Percentiles rank a stretch among this genome's conserved stretches.
These are phyloP conservation scores for Prinia subflava DNA, from an alignment of 2,113 vertebrate species.

Conservation along the genomic window DNA sequence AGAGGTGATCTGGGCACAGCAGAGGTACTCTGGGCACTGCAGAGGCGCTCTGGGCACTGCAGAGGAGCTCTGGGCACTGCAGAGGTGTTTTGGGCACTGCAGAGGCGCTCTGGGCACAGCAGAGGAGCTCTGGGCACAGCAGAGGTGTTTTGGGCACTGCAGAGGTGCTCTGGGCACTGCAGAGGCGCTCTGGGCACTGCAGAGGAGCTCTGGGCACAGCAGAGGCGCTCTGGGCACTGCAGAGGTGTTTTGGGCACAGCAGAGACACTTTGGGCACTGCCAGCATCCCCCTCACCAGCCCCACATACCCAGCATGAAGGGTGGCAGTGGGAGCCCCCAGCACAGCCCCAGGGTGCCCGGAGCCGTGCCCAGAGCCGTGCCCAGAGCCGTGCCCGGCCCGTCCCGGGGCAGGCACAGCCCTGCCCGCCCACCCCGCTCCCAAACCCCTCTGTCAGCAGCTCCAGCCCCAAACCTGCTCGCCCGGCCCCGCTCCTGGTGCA, in stretches of 20 bases:
- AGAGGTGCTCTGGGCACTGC: too few species aligned
- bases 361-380: not conserved
- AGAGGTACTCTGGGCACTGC: too few species aligned
- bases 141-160: too few species aligned
- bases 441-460: not conserved
- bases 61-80: too few species aligned
- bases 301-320: fast-evolving
- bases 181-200: too few species aligned
- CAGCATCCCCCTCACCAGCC: not conserved
- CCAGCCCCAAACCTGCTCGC: not conserved
- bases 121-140: too few species aligned
- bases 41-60: too few species aligned
- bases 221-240: too few species aligned
- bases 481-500: not conserved
- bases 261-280: not conserved
- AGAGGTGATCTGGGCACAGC: too few species aligned
- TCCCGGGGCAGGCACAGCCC: not conserved
- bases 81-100: too few species aligned
- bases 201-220: too few species aligned
- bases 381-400: not conserved
- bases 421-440: fast-evolving
- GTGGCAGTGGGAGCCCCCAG: not conserved
- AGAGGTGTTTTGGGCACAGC: too few species aligned
- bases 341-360: not conserved
- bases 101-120: not conserved